Evolutionary conservation across 2,797 vertebrate genomes (phyloP), one percentile per base, ranked within the genome.

Genomic region (Synanceia verrucosa): DNA sequence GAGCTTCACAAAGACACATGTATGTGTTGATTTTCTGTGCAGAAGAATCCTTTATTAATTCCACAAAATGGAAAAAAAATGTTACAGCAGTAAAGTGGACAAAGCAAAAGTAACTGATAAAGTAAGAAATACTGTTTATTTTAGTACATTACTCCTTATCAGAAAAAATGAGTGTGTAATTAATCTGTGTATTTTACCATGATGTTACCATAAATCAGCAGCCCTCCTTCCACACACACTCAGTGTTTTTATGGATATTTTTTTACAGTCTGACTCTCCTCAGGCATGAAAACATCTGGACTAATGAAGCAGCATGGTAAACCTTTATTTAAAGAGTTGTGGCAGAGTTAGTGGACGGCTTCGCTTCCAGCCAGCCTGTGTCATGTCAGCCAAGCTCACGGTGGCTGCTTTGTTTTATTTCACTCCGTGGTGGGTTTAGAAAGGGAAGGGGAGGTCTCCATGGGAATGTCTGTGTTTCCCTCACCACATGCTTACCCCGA

Each of bases 261-360:
- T 73, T 76, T 81, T 73, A 60, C 70, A 68, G 44, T 65, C 47
- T 18, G 24, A 56, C 78, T 79, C 31, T 6, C 13, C 7, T 73
- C 26, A 75, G 86, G 86, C 81, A 88, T 81, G 86, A 89, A 91
- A 94, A 79, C 91, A 91, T 84, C 89, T 93, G 93, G 85, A 83
- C 81, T 26, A 19, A 72, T 90, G 86, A 91, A 86, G 87, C 83
- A 69, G 39, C 76, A 76, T 11, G 63, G 81, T 92, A 78, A 90
- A 91, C 86, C 76, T 86, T 90, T 86, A 89, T 90, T 78, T 89
- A 85, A 85, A 86, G 73, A 75, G 64, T 69, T 80, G 67, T 88
- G 82, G 78, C 76, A 67, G 76, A 53, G 55, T 29, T 41, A 31
- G 80, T 56, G 63, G 56, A 62, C 21, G 76, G 64, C 61, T 91